Evolutionary conservation across 2,113 vertebrate genomes (phyloP).

Genomic region (Plestiodon gilberti): DNA sequence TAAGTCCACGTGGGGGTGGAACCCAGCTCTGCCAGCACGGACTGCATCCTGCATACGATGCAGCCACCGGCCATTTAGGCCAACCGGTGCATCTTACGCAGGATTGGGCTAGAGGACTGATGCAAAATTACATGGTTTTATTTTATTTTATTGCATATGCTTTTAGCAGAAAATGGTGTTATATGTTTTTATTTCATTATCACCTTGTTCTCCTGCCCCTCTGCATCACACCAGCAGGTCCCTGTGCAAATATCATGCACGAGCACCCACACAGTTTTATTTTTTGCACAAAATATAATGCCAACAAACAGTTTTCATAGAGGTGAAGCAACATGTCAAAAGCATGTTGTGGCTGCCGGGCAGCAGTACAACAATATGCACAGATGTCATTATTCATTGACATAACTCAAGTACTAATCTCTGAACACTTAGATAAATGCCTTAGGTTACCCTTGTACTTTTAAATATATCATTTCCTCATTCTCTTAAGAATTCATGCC

Average conservation of each 20-base stretch:
- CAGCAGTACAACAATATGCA: not conserved
- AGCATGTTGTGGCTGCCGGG: not conserved
- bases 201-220: too few relatives aligned
- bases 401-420: slow-evolving; percentile 7
- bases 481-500: slow-evolving; percentile 28
- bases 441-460: slow-evolving; percentile 16
- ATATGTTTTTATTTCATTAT: too few relatives aligned
- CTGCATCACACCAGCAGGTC: too few relatives aligned
- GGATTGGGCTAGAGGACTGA: too few relatives aligned
- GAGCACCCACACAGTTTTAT: not conserved
- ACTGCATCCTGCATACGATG: too few relatives aligned
- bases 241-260: not conserved
- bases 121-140: too few relatives aligned
- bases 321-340: not conserved
- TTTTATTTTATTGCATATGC: too few relatives aligned
- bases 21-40: too few relatives aligned
- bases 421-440: not conserved
- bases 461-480: slow-evolving; percentile 22
- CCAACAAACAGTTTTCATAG: not conserved
- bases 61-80: too few relatives aligned
- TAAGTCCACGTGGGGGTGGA: too few relatives aligned
- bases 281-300: not conserved
- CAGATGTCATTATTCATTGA: not conserved
- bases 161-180: not conserved
- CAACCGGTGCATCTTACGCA: too few relatives aligned